Conservation (phyloP, 2,113 vertebrate species). For the Telmatochromis sp. region DNA sequence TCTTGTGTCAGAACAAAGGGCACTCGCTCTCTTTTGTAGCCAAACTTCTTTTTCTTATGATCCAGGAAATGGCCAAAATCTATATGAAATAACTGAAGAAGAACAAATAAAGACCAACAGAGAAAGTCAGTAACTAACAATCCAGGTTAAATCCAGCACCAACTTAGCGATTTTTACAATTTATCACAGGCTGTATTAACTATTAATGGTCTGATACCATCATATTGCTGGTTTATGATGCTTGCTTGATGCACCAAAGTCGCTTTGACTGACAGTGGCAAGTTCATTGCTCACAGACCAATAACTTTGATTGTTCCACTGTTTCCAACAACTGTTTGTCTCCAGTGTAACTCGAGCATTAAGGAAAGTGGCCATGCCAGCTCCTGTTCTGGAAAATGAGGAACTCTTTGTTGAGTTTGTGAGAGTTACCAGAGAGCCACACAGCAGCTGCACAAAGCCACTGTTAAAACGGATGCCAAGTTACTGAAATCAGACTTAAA, state of each 20-base stretch:
- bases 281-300: background rate
- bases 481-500: background rate
- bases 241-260: background rate
- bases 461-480: background rate
- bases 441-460: background rate
- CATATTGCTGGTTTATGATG: background rate
- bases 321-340: background rate
- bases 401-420: background rate
- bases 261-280: background rate
- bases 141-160: background rate
- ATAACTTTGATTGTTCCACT: background rate
- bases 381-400: background rate
- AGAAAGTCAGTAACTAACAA: background rate
- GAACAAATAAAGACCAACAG: background rate
- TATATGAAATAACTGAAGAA: constrained; percentile 90
- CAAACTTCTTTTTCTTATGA: constrained; percentile 99
- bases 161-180: background rate
- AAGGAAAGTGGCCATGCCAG: background rate
- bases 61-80: constrained; percentile 98
- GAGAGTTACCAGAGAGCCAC: background rate
- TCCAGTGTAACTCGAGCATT: background rate
- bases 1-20: constrained; percentile 97
- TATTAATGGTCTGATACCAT: background rate
- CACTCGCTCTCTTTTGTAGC: constrained; percentile 95
- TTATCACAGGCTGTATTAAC: background rate